Evolutionary conservation across 2,113 vertebrate species (phyloP).

Genomic region (Dolichallabes microphthalmus): DNA sequence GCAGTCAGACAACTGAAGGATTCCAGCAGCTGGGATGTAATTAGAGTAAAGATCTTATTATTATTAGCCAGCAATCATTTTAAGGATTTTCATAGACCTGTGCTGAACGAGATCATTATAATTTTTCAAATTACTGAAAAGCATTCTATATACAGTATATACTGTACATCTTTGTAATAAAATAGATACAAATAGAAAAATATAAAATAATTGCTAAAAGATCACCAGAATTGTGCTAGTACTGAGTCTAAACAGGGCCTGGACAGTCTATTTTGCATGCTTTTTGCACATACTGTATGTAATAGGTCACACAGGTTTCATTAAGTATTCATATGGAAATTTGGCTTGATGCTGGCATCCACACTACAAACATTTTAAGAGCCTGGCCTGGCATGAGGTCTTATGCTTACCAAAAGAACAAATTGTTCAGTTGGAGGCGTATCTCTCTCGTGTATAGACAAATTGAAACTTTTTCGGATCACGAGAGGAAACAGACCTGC

Average conservation of each 20-base stretch:
- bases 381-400: no score
- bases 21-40: conserved; percentile 26
- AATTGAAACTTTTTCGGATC: neutral
- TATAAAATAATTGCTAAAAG: no score
- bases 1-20: conserved; percentile 31
- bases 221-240: neutral
- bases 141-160: no score
- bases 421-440: neutral
- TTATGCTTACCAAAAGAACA: neutral
- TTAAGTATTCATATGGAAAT: neutral
- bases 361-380: neutral
- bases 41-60: conserved; percentile 3
- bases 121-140: neutral
- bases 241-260: neutral
- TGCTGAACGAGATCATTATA: neutral
- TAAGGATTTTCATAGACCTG: neutral
- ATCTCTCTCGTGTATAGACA: neutral
- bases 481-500: neutral
- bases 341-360: neutral
- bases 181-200: no score
- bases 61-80: conserved; percentile 10
- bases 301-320: neutral
- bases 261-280: neutral
- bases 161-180: no score
- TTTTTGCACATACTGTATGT: neutral